Conservation (phyloP, 2,888 invertebrate species). For the Prosopocoilus inquinatus region DNA sequence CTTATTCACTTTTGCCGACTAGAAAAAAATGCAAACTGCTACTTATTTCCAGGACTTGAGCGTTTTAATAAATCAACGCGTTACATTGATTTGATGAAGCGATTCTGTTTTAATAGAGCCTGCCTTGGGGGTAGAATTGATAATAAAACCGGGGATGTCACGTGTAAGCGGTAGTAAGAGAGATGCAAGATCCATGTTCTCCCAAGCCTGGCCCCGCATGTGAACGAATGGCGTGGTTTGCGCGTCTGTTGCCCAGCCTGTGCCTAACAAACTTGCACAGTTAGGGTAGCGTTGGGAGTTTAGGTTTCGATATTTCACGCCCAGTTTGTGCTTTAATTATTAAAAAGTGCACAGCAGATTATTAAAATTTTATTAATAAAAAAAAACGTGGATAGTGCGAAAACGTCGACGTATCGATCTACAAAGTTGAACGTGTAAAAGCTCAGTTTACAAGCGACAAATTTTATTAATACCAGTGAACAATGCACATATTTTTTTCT, state of each 20-base stretch:
- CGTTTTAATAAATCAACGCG: too few relatives aligned
- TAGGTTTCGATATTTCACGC: conserved; percentile 29
- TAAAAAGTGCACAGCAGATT: neutral
- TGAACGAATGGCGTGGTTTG: conserved; percentile 49
- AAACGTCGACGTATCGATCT: conserved; percentile 13
- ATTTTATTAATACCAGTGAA: conserved; percentile 28
- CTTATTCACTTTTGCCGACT: neutral
- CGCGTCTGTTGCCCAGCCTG: conserved; percentile 50
- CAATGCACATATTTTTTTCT: conserved; percentile 26
- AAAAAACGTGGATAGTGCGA: conserved; percentile 2
- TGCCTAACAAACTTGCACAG: conserved; percentile 37
- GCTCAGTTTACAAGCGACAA: conserved; percentile 26
- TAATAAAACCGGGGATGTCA: too few relatives aligned
- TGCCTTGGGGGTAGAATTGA: too few relatives aligned
- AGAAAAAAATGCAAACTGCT: too few relatives aligned
- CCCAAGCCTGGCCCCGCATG: conserved; percentile 28
- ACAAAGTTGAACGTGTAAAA: conserved; percentile 15
- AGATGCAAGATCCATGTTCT: conserved; percentile 13
- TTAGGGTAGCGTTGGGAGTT: conserved; percentile 27
- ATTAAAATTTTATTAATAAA: conserved; percentile 12
- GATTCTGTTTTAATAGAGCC: too few relatives aligned
- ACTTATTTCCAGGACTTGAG: too few relatives aligned
- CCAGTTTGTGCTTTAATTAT: conserved; percentile 23
- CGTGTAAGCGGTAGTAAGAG: neutral
- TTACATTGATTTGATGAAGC: too few relatives aligned